Percentiles rank a stretch among this genome's conserved stretches.
Evolutionary conservation across 2,113 vertebrate genomes (phyloP).

Genomic region (Picathartes gymnocephalus): DNA sequence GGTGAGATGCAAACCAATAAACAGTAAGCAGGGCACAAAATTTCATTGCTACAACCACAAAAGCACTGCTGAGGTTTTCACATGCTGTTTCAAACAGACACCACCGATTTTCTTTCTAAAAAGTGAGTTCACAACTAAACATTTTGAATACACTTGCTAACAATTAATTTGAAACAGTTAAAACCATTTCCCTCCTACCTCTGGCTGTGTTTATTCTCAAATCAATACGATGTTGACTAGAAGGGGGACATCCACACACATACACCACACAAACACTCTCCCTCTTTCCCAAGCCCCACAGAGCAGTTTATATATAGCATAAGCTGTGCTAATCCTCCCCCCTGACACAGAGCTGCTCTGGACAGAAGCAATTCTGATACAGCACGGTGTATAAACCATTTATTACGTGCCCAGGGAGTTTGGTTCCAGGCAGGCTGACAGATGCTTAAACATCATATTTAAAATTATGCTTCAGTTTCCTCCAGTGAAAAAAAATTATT

Average conservation of each 20-base stretch:
- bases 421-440: not conserved
- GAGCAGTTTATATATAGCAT: slow-evolving; percentile 23
- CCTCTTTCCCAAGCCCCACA: not conserved
- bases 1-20: not conserved
- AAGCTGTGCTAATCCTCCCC: slow-evolving; percentile 39
- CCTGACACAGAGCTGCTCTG: not conserved
- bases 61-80: not conserved
- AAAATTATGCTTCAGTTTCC: not conserved
- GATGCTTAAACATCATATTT: not conserved
- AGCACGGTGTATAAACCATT: not conserved
- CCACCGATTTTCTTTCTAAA: not conserved
- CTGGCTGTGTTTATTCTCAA: not conserved
- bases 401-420: not conserved
- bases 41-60: not conserved
- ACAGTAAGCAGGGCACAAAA: not conserved
- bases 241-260: not conserved
- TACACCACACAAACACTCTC: not conserved
- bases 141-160: not conserved
- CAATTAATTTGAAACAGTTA: not conserved
- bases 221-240: not conserved
- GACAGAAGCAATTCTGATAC: not conserved
- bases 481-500: not conserved
- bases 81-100: not conserved
- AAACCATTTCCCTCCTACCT: not conserved
- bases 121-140: not conserved